Base-by-base conservation (phyloP, 2,113 vertebrate genomes). In the Oriolus oriolus region DNA sequence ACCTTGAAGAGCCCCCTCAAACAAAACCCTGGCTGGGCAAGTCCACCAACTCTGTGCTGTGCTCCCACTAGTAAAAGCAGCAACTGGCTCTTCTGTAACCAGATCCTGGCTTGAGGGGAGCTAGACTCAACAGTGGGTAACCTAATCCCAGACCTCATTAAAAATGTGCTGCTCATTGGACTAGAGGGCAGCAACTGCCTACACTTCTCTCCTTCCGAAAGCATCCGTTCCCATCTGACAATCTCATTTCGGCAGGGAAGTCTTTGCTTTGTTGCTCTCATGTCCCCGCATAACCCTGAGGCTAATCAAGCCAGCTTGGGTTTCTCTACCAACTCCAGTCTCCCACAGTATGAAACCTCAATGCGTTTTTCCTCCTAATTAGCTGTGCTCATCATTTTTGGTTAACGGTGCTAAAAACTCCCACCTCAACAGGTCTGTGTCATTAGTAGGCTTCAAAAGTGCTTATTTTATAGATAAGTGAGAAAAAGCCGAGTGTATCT, bases 211-310 rank as follows among this genome's bases (percentile, higher is more conserved):
- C 54, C 76, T 94, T 30, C 90, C 4, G 4, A 59, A 90, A 87
- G 90, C 90, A 91, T 91, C 92, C 65, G 49, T 84, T 95, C 92
- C 87, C 95, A 96, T 91, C 92, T 91, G 92, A 97, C 95, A 93
- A 89, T 84, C 96, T 96, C 95, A 95, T 97, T 96, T 84, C 90
- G 1, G 87, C 93, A 71, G 90, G 70, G 90, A 93, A 94, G 87
- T 54, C 95, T 78, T 93, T 45, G 89, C 91, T 86, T 73, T 74
- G 84, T 39, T 80, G 87, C 95, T 96, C 96, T 95, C 95, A 95
- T 95, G 90, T 96, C 96, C 96, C 87, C 0, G 0, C 6, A 1
- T 93, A 78, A 97, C 94, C 96, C 82, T 1, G 3, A 87, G 87
- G 5, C 41, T 68, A 44, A 84, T 65, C 87, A 63, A 93, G 81